Evolutionary conservation across 2,888 invertebrate species (phyloP), one percentile per base, ranked within the genome.

Genomic region (Operophtera brumata): DNA sequence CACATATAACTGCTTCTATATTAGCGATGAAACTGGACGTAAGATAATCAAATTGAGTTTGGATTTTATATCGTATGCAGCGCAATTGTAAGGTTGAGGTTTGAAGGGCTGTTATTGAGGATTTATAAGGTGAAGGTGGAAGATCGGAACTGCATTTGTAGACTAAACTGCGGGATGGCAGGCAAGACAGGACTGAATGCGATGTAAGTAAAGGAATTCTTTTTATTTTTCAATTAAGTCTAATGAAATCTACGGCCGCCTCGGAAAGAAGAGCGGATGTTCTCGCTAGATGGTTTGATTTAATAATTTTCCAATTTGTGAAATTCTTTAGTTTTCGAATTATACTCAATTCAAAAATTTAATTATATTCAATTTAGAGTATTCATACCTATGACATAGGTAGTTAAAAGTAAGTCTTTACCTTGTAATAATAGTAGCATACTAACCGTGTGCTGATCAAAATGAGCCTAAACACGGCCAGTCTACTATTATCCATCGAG

Each of bases 211-310:
- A 81, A 76, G 71, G 78, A 78, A 82, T 81, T 77, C 78, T 78
- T 82, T 78, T 81, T 80, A 80, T 80, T 83, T 82, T 80, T 82
- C 81, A 84, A 84, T 83, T 82, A 82, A 76, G 70, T 80, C 70
- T 78, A 82, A 81, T 83, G 82, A 80, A 84, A 82, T 77, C 72
- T 76, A 77, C 64, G 63, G 66, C 59, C 58, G 61, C 59, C 65
- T 59, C 57, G 57, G 63, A 62, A 65, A 45, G 54, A 49, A 51
- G 57, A 60, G 54, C 53, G 64, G 65, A 67, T 66, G 65, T 70
- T 71, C 69, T 61, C 53, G 63, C 47, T 36, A 47, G 52, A 48
- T 28, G 53, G 50, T 57, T 57, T 60, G 59, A 59, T 62, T 61
- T 56, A 46, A 61, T 61, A 62, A 57, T 57, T 57, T 47, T 57